phyloP scores from a whole-genome alignment of 1,140 invertebrate species.

The Phenacoccus solenopsis region DNA sequence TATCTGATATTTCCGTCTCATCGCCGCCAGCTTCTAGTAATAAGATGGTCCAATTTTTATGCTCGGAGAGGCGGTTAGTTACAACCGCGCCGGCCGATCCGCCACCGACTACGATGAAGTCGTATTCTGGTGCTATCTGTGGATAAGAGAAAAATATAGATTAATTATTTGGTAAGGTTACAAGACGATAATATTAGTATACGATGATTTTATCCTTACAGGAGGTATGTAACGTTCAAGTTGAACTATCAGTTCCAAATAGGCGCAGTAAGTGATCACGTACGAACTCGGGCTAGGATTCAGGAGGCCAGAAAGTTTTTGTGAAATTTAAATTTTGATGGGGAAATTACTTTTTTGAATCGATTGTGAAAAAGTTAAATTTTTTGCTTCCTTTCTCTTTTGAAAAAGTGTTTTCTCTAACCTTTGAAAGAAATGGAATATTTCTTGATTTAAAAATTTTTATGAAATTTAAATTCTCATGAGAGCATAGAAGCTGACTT shows the following conservation, averaged over 20 bases:
- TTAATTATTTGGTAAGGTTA: not conserved
- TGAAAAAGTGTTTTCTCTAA: no score
- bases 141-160: conserved; percentile 1
- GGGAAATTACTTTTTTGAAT: no score
- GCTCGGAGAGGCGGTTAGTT: conserved; percentile 71
- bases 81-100: conserved; percentile 86
- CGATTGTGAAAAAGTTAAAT: no score
- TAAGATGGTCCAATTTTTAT: conserved; percentile 62
- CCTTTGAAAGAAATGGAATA: no score
- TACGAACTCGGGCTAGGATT: no score
- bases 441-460: no score
- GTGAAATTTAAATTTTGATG: no score
- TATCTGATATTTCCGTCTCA: conserved; percentile 65
- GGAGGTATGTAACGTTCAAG: not conserved
- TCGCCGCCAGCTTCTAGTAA: conserved; percentile 71
- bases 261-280: not conserved
- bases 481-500: no score
- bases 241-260: not conserved
- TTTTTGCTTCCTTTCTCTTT: no score
- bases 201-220: not conserved
- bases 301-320: no score
- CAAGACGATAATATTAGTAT: not conserved
- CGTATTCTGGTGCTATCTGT: conserved; percentile 58
- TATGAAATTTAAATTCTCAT: no score
- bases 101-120: conserved; percentile 77